These are phyloP conservation scores for Muraenolepis orangiensis DNA, from an alignment of 2,797 vertebrate genomes.

Conservation along the genomic window DNA sequence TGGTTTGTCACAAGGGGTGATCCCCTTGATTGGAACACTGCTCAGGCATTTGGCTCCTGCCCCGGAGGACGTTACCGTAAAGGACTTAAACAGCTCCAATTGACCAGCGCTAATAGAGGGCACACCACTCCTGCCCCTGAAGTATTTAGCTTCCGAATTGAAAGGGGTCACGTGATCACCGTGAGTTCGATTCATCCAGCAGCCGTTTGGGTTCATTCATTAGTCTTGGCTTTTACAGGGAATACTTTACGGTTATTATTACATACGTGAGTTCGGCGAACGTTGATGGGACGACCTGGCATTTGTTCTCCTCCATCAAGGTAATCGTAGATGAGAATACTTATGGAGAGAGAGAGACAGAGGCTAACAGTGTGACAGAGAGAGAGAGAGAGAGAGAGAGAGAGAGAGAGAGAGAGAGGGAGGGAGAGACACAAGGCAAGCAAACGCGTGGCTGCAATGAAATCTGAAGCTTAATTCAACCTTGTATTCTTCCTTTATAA, in stretches of 20 bases:
- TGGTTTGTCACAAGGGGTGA: conserved; percentile 71
- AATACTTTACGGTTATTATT: neutral
- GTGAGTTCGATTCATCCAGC: neutral
- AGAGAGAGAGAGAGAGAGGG: neutral
- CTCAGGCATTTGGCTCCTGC: conserved; percentile 40
- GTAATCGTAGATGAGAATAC: too few relatives aligned
- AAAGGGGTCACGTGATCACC: too few relatives aligned
- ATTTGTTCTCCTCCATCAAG: neutral
- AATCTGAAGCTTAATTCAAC: neutral
- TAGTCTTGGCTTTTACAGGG: neutral
- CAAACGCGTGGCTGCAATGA: neutral
- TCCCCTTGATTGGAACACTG: conserved; percentile 61
- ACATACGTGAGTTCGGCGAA: neutral
- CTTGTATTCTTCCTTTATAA: neutral
- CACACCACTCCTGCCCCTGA: neutral
- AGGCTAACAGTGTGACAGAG: neutral
- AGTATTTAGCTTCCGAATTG: neutral
- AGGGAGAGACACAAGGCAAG: neutral
- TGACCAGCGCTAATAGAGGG: conserved; percentile 20
- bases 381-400: neutral
- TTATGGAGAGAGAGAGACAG: too few relatives aligned
- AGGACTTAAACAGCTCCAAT: conserved; percentile 52
- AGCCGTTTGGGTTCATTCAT: neutral
- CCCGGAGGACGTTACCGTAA: conserved; percentile 28
- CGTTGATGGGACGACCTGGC: neutral